These are phyloP conservation scores for Mythimna albipuncta DNA, from an alignment of 2,888 invertebrate genomes.

Conservation along the genomic window DNA sequence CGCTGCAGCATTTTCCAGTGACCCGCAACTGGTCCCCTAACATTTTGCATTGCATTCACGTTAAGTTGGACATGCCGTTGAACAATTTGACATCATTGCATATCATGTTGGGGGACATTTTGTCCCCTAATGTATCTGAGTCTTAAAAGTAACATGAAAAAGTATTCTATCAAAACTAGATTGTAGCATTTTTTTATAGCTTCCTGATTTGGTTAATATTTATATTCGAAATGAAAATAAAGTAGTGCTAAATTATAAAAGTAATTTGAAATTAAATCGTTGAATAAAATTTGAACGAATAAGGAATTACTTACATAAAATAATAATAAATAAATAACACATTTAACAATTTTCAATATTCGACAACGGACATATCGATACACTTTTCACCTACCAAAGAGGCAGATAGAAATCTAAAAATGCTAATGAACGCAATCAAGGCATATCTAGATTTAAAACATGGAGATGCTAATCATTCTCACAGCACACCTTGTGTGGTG, in stretches of 20 bases:
- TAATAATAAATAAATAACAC: not conserved
- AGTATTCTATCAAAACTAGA: not conserved
- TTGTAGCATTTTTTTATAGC: not conserved
- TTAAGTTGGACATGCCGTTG: too few relatives aligned
- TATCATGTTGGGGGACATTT: too few relatives aligned
- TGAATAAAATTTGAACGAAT: not conserved
- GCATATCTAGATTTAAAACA: constrained; percentile 25
- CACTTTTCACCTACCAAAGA: not conserved
- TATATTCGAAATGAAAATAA: not conserved
- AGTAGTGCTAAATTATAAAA: not conserved
- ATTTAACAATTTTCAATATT: constrained; percentile 10
- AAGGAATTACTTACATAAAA: not conserved
- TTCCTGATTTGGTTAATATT: not conserved
- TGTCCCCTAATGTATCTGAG: too few relatives aligned
- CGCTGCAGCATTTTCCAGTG: too few relatives aligned
- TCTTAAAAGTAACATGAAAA: not conserved
- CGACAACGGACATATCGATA: not conserved
- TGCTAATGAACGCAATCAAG: constrained; percentile 3
- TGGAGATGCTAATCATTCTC: constrained; percentile 34
- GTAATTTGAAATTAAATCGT: not conserved
- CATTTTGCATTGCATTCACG: too few relatives aligned
- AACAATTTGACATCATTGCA: too few relatives aligned
- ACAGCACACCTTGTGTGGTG: constrained; percentile 70
- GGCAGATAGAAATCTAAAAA: constrained; percentile 18
- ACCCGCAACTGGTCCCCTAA: too few relatives aligned